These are phyloP conservation scores for Apamea monoglypha DNA, from an alignment of 2,888 invertebrate genomes.

Conservation along the genomic window DNA sequence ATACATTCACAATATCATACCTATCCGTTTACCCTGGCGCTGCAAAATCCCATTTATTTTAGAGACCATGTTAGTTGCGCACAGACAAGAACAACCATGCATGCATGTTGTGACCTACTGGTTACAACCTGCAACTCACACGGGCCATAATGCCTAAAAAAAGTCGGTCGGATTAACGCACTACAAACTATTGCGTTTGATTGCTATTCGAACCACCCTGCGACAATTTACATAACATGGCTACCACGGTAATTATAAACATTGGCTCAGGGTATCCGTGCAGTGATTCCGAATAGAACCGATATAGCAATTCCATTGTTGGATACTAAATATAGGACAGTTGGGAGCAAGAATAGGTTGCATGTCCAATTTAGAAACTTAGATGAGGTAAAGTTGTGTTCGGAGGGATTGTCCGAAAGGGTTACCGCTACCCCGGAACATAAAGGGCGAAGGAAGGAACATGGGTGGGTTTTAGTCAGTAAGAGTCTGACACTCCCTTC, in stretches of 20 bases:
- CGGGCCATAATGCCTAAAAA: background rate
- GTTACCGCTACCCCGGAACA: no score
- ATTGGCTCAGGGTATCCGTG: slow-evolving; percentile 37
- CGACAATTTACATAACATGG: slow-evolving; percentile 58
- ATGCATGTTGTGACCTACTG: no score
- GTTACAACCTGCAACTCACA: no score
- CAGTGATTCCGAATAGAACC: slow-evolving; percentile 22
- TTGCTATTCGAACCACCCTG: slow-evolving; percentile 50
- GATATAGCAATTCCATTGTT: slow-evolving; percentile 31
- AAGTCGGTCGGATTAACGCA: background rate
- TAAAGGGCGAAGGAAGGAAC: no score
- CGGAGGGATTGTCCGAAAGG: no score
- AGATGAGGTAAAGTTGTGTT: slow-evolving; percentile 29
- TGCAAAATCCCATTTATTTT: no score
- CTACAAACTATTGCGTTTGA: slow-evolving; percentile 36
- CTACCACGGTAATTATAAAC: slow-evolving; percentile 55
- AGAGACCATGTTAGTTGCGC: no score
- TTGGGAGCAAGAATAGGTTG: slow-evolving; percentile 1
- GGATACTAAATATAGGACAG: slow-evolving; percentile 6
- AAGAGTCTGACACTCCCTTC: no score
- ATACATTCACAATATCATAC: no score
- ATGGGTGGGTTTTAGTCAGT: no score
- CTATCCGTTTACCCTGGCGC: no score
- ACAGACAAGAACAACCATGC: no score
- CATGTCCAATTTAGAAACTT: slow-evolving; percentile 39